phyloP scores from a whole-genome alignment of 2,888 invertebrate genomes.

The Phyllotreta cruciferae region DNA sequence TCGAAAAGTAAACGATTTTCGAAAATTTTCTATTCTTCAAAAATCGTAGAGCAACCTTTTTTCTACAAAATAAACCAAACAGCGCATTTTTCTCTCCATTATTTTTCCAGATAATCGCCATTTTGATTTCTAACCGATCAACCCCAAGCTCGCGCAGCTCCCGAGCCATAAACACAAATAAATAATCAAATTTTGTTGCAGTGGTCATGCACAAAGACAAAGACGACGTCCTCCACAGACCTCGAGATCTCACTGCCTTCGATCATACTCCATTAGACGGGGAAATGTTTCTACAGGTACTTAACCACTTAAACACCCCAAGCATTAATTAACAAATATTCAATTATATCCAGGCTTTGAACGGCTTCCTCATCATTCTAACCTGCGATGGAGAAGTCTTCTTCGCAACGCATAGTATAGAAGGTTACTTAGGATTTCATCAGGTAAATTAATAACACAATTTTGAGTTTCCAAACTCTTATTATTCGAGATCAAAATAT shows the following conservation, averaged over 20 bases:
- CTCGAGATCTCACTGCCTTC: constrained; percentile 81
- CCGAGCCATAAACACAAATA: too few species aligned
- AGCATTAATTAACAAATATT: not conserved
- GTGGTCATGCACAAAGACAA: constrained; percentile 95
- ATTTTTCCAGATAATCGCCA: not conserved
- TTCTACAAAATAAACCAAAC: too few species aligned
- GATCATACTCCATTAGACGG: constrained; percentile 92
- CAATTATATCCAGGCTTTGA: constrained; percentile 78
- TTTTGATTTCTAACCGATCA: not conserved
- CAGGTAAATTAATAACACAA: constrained; percentile 74
- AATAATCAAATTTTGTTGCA: constrained; percentile 64
- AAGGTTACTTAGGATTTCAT: constrained; percentile 99
- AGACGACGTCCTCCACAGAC: constrained; percentile 70
- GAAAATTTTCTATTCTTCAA: too few species aligned
- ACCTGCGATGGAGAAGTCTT: constrained; percentile 99
- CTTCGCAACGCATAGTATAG: constrained; percentile 99
- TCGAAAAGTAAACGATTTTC: too few species aligned
- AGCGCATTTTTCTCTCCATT: too few species aligned
- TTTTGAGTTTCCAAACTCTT: too few species aligned
- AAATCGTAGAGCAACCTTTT: too few species aligned
- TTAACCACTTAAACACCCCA: not conserved
- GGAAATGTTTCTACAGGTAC: constrained; percentile 94
- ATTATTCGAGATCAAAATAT: not conserved
- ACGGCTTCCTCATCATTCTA: constrained; percentile 98
- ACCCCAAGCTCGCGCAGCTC: too few species aligned